Conservation (phyloP, 2,888 invertebrate species). For the Helicoverpa assulta region DNA sequence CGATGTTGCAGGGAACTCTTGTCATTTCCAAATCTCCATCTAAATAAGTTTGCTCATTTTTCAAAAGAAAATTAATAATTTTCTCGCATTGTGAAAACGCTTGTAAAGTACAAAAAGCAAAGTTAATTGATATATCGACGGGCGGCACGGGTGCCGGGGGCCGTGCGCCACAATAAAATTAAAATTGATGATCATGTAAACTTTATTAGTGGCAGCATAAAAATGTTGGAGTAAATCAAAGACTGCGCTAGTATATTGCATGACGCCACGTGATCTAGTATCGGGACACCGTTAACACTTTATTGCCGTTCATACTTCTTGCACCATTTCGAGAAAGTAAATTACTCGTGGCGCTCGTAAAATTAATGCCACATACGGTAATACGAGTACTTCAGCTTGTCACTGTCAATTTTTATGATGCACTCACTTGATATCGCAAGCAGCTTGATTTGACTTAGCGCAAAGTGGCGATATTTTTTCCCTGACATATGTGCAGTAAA, state of each 20-base stretch:
- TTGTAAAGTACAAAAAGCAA: slow-evolving; percentile 69
- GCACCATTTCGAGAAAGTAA: slow-evolving; percentile 87
- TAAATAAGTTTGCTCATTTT: no score
- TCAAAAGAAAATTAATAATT: slow-evolving; percentile 43
- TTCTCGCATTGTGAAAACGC: slow-evolving; percentile 60
- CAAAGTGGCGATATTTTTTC: slow-evolving; percentile 54
- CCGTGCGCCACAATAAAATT: slow-evolving; percentile 80
- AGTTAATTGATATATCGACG: slow-evolving; percentile 81
- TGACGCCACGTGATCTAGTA: slow-evolving; percentile 73
- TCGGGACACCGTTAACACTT: slow-evolving; percentile 82
- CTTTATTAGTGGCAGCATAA: slow-evolving; percentile 85
- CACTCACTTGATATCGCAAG: slow-evolving; percentile 79
- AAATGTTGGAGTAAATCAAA: slow-evolving; percentile 84
- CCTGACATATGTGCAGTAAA: slow-evolving; percentile 25
- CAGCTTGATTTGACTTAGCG: slow-evolving; percentile 40
- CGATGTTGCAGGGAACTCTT: slow-evolving; percentile 9
- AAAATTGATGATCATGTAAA: slow-evolving; percentile 88
- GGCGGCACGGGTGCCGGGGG: slow-evolving; percentile 74
- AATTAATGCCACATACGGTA: slow-evolving; percentile 86
- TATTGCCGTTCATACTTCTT: slow-evolving; percentile 85
- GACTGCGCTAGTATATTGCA: slow-evolving; percentile 69
- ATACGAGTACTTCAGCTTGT: slow-evolving; percentile 83
- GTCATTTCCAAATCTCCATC: not conserved
- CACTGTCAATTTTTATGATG: slow-evolving; percentile 86
- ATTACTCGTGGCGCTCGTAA: slow-evolving; percentile 85